Base-by-base conservation (phyloP, 2,113 vertebrate genomes). In the Monopterus albus region DNA sequence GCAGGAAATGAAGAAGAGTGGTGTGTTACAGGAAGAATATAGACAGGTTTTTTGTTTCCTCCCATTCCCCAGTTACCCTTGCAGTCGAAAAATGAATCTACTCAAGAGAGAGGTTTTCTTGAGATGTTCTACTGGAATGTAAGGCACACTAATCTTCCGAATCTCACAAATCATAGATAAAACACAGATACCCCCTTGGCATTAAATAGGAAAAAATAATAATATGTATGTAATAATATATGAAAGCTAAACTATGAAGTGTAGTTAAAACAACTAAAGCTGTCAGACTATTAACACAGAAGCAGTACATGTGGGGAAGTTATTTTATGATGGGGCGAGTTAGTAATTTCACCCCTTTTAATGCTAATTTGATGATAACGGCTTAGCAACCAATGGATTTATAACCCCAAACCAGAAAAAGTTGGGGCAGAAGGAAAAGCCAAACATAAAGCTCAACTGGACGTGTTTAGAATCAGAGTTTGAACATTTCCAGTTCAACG, bases 111-210 rank as follows among this genome's bases (percentile, higher is more conserved):
- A n/a, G 5, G 2, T 12, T 23, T 26, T 51, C 50, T 13, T 36
- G 21, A 21, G 23, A 23, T 28, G 13, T 49, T 35, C 25, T 31
- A 28, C 49, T 38, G 31, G 6, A 52, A 12, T n/a, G 8, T 31
- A 17, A 50, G 29, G n/a, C 18, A 29, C 26, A 77, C 21, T 25
- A 25, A 64, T 59, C 58, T 63, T 28, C 1, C 40, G 15, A 31
- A 31, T 31, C 29, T 7, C 26, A 26, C 33, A 49, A 49, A 68
- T 61, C 56, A 38, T 35, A 39, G 23, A 52, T n/a, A 28, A 12
- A 51, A 20, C 33, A 35, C 12, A 28, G 39, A 45, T 4, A 8
- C 17, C 15, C 11, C 13, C 13, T 51, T 12, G 15, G 12, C 5
- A 35, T 17, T 2, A 28, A 53, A 38, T 47, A 39, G 25, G 39